phyloP scores from a whole-genome alignment of 35 echinoderm and acorn worm genomes.

The Chiridota heheva region DNA sequence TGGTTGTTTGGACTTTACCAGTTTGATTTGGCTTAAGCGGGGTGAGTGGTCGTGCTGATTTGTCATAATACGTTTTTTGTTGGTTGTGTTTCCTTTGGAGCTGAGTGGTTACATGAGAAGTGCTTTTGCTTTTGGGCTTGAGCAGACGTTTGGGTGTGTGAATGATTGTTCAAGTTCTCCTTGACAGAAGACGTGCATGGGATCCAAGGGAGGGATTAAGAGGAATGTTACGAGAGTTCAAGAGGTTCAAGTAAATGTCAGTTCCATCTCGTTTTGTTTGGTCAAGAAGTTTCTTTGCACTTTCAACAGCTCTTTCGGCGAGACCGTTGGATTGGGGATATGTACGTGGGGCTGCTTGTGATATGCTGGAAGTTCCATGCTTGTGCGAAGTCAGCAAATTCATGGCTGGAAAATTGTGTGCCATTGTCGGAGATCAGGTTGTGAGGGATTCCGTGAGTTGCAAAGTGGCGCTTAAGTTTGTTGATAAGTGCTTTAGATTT shows the following conservation, averaged over 20 bases:
- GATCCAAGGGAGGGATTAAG: constrained; percentile 26
- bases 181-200: constrained; percentile 36
- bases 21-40: constrained; percentile 50
- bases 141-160: constrained; percentile 39
- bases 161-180: constrained; percentile 37
- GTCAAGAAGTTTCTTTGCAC: constrained; percentile 51
- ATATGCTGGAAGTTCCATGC: constrained; percentile 60
- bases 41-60: constrained; percentile 13
- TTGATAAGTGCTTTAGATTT: constrained; percentile 20
- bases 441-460: constrained; percentile 53
- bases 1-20: constrained; percentile 33
- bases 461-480: constrained; percentile 43
- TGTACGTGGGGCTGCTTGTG: constrained; percentile 61
- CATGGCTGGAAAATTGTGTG: constrained; percentile 42
- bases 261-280: constrained; percentile 44
- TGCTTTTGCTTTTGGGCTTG: constrained; percentile 15
- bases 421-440: constrained; percentile 67
- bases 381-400: constrained; percentile 61
- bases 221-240: constrained; percentile 49
- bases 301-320: constrained; percentile 45
- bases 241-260: constrained; percentile 46
- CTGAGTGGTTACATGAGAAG: not conserved
- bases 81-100: not conserved
- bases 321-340: constrained; percentile 62
- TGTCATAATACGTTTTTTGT: constrained; percentile 41